Evolutionary conservation across 2,797 vertebrate species (phyloP).

Genomic region (Cossypha caffra): DNA sequence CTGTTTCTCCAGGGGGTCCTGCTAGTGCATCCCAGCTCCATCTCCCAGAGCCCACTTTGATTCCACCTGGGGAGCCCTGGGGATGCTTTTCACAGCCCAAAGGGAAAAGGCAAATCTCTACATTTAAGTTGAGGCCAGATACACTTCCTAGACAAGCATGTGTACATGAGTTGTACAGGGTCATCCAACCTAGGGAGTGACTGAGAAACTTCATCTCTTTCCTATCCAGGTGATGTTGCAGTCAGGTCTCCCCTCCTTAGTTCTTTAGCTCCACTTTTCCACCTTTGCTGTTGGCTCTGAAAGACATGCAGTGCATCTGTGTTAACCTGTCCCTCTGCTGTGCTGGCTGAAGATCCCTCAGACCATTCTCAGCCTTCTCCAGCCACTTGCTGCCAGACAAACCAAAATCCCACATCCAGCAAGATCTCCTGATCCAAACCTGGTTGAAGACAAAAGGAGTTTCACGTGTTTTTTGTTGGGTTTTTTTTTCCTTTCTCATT

Average conservation of each 20-base stretch:
- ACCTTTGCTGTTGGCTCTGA: background rate
- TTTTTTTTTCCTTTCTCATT: background rate
- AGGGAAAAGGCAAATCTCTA: background rate
- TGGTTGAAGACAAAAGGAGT: background rate
- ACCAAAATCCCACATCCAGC: background rate
- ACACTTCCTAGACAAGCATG: background rate
- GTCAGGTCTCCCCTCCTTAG: background rate
- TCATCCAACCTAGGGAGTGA: background rate
- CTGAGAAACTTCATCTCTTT: background rate
- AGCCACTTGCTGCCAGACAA: background rate
- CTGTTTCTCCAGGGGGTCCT: background rate
- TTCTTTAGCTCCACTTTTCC: background rate
- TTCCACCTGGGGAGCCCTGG: background rate
- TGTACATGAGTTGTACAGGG: background rate
- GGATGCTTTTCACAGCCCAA: background rate
- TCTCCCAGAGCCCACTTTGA: background rate
- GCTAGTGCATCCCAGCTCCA: background rate
- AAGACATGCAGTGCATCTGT: background rate
- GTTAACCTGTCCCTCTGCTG: background rate
- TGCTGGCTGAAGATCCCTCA: background rate
- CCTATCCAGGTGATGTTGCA: background rate
- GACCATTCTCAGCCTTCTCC: background rate
- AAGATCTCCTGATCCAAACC: background rate
- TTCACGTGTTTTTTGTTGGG: background rate
- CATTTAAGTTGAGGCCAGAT: background rate